Evolutionary conservation across 2,113 vertebrate genomes (phyloP), one percentile per base, ranked within the genome.

Genomic region (Atherinomorus stipes): DNA sequence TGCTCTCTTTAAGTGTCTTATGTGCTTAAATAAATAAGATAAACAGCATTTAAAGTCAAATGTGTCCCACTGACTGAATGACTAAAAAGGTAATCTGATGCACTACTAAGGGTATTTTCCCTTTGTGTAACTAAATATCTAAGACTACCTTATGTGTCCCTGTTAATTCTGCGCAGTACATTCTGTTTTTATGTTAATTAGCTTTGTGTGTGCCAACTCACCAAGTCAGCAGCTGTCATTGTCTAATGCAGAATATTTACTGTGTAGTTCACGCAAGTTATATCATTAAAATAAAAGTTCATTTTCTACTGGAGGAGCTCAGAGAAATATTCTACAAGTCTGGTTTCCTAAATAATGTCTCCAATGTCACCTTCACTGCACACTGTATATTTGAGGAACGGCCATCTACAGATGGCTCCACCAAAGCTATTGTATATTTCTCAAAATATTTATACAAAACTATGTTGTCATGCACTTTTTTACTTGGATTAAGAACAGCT

Each of bases 381-480:
- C 52, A 50, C 25, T 40, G 11, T 4, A 62, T 37, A 58, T 19
- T 21, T n/a, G 31, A 22, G 56, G 18, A 47, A 47, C 16, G 5
- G 38, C 37, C 62, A 63, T 22, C 25, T 58, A 23, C 21, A 79
- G 52, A 61, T 21, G 44, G 49, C 60, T 15, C 57, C 2, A 34
- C 28, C n/a, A 22, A 47, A 61, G 59, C 57, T 64, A 47, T 63
- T 11, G 71, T 52, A 56, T 11, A 53, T 59, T 47, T 86, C 59
- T 65, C 28, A 68, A 69, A 79, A 71, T 75, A 58, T 67, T 60
- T 31, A 67, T 75, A 81, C 31, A 82, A 82, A 84, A 74, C 74
- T 64, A 86, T 83, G 65, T 56, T 42, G 34, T 70, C 89, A 83
- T 88, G 79, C 77, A 75, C 21, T 62, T 74, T 75, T 53, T 66